Percentiles rank a stretch among this genome's conserved stretches.
phyloP scores from a whole-genome alignment of 2,797 vertebrate species.

The Darevskia mixta region DNA sequence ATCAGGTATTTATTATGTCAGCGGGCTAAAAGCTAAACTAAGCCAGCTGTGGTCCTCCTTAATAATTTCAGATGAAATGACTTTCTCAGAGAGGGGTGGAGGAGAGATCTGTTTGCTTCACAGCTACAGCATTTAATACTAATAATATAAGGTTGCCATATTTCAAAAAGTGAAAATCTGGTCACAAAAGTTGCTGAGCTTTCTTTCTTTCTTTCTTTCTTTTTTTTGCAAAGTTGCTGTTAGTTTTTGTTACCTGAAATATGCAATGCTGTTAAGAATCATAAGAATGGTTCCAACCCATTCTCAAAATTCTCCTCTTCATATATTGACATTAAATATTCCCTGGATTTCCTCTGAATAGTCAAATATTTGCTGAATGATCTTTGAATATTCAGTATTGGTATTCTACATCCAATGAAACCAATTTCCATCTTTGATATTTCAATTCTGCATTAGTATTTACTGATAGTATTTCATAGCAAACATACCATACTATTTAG shows the following conservation, averaged over 20 bases:
- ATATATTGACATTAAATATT: background rate
- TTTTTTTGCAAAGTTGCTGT: too few relatives aligned
- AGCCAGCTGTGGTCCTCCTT: constrained; percentile 33
- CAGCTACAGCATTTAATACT: constrained; percentile 25
- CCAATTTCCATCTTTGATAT: background rate
- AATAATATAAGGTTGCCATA: background rate
- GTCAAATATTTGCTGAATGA: background rate
- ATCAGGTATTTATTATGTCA: constrained; percentile 21
- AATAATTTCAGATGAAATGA: constrained; percentile 36
- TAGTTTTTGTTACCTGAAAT: background rate
- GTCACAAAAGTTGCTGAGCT: too few relatives aligned
- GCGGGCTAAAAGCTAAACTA: constrained; percentile 23
- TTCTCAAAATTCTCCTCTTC: background rate
- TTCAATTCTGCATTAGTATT: background rate
- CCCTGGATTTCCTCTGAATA: background rate
- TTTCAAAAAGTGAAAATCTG: too few relatives aligned
- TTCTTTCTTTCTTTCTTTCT: too few relatives aligned
- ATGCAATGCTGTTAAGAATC: constrained; percentile 8
- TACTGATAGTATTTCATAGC: background rate
- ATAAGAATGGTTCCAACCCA: background rate
- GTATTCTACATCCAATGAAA: background rate
- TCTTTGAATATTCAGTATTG: background rate
- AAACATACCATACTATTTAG: background rate
- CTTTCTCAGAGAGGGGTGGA: constrained; percentile 20
- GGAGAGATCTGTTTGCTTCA: constrained; percentile 8